Percentiles rank a stretch among this genome's conserved stretches.
These are phyloP conservation scores for Melikaiella ostensackeni DNA, from an alignment of 2,888 invertebrate species.

Conservation along the genomic window DNA sequence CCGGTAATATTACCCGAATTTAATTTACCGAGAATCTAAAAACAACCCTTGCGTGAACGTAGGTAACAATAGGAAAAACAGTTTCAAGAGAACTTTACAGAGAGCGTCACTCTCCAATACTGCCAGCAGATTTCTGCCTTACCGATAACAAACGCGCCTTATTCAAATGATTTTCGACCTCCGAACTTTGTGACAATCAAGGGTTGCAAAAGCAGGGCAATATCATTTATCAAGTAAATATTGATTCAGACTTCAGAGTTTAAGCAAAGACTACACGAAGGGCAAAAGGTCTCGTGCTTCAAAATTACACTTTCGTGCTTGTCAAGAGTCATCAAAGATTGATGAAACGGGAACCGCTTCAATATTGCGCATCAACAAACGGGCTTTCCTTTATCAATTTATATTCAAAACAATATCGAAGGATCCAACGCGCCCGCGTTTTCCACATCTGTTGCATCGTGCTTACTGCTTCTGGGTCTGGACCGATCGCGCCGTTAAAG, in stretches of 20 bases:
- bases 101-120: no score
- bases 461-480: no score
- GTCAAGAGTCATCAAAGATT: not conserved
- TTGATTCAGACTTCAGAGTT: not conserved
- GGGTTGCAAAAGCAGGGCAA: not conserved
- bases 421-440: not conserved
- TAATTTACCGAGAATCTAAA: no score
- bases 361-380: not conserved
- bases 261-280: not conserved
- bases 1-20: no score
- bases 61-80: no score
- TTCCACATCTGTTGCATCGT: not conserved
- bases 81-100: no score
- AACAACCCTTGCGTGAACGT: no score
- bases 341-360: not conserved
- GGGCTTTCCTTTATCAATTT: not conserved
- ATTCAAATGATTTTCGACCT: not conserved
- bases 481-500: not conserved
- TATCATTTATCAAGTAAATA: not conserved
- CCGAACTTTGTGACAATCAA: not conserved
- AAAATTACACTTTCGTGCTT: not conserved
- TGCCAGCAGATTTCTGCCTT: not conserved
- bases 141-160: not conserved
- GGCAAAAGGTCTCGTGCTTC: not conserved
- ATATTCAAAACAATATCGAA: not conserved